A percentile compares a stretch with the other conserved stretches of the same genome.
Evolutionary conservation across 2,113 vertebrate genomes (phyloP).

Genomic region (Gadus macrocephalus): DNA sequence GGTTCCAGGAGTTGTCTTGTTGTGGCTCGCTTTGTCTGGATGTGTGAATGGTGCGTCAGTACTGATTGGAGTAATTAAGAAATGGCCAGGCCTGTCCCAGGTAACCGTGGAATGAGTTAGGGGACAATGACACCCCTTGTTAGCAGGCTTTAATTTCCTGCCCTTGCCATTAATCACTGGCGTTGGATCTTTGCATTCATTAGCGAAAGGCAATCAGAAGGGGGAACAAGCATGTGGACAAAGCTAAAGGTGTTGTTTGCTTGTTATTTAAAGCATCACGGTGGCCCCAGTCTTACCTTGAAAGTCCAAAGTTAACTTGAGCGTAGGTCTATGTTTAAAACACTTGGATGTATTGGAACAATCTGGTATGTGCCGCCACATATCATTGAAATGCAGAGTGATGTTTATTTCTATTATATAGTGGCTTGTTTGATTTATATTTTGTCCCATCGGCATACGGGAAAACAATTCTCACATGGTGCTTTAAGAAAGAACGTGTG

Average conservation of each 20-base stretch:
- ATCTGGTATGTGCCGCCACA: too few relatives aligned
- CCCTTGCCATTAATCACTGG: slow-evolving; percentile 41
- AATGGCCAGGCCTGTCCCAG: slow-evolving; percentile 19
- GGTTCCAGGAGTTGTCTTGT: slow-evolving; percentile 1
- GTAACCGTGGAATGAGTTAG: slow-evolving; percentile 6
- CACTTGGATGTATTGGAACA: too few relatives aligned
- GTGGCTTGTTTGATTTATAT: too few relatives aligned
- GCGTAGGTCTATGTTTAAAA: too few relatives aligned
- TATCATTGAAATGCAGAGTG: too few relatives aligned
- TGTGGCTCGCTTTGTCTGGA: background rate
- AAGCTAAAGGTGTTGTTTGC: background rate
- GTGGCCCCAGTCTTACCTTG: too few relatives aligned
- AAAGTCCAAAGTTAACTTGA: too few relatives aligned
- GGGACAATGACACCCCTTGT: slow-evolving; percentile 21
- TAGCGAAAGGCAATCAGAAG: slow-evolving; percentile 11
- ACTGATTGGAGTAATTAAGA: slow-evolving; percentile 27
- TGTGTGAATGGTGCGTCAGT: background rate
- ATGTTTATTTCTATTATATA: too few relatives aligned
- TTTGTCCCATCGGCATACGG: too few relatives aligned
- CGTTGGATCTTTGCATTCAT: background rate
- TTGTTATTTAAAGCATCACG: too few relatives aligned
- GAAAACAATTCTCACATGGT: too few relatives aligned
- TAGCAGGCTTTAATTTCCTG: slow-evolving; percentile 31
- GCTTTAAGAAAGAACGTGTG: too few relatives aligned
- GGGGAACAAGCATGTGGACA: background rate